phyloP scores from a whole-genome alignment of 2,113 vertebrate species.

The Rhombomys opimus region DNA sequence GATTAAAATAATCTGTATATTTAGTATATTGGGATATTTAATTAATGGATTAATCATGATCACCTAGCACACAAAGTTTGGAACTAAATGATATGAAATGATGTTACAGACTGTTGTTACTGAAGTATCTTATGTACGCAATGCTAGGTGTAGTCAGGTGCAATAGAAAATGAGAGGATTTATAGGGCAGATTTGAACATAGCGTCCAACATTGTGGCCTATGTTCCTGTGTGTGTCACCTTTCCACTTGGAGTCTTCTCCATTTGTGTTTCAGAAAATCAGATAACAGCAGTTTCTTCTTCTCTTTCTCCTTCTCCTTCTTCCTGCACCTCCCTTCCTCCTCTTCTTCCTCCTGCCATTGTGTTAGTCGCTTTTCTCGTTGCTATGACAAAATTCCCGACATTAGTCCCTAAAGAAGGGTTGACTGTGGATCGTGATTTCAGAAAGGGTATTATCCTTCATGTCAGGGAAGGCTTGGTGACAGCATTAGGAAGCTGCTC shows the following conservation, averaged over 20 bases:
- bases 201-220: not conserved
- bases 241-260: not conserved
- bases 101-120: not conserved
- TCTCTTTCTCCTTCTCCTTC: not conserved
- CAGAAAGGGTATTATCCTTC: too few relatives aligned
- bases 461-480: not conserved
- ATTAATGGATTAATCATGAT: constrained; percentile 21
- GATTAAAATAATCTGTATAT: not conserved
- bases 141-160: not conserved
- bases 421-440: not conserved
- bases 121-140: not conserved
- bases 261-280: not conserved
- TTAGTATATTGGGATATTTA: constrained; percentile 22
- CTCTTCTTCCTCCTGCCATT: not conserved
- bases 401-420: not conserved
- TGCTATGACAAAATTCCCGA: not conserved
- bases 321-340: fast-evolving
- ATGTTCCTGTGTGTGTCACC: not conserved
- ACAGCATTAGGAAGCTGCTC: not conserved
- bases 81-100: constrained; percentile 13
- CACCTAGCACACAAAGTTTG: not conserved
- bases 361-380: not conserved
- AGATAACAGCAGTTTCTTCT: not conserved
- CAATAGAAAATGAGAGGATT: not conserved
- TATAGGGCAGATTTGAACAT: not conserved